Conservation (phyloP, 1,140 invertebrate species). For the Drosophila parabipectinata region DNA sequence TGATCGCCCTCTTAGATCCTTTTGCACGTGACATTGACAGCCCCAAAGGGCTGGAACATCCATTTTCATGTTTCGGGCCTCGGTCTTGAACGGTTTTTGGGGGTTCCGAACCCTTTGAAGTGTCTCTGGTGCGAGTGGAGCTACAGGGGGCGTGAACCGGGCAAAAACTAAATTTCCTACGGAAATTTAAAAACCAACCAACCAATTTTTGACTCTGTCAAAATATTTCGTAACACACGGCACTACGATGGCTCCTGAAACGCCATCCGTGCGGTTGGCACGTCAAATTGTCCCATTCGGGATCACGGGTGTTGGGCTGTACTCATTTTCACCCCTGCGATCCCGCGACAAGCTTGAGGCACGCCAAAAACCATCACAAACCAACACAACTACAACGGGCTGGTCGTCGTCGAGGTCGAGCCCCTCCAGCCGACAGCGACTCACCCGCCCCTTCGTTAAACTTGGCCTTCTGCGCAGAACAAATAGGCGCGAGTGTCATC, state of each 20-base stretch:
- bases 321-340: conserved; percentile 28
- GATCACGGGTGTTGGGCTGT: conserved; percentile 28
- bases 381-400: conserved; percentile 2
- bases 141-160: conserved; percentile 26
- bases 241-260: conserved; percentile 66
- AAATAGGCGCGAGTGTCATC: conserved; percentile 45
- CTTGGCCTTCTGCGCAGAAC: conserved; percentile 55
- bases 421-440: conserved; percentile 51
- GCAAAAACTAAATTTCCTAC: conserved; percentile 48
- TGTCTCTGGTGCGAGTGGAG: conserved; percentile 47
- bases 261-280: conserved; percentile 75
- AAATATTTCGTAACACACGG: conserved; percentile 28
- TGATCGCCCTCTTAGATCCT: conserved; percentile 35
- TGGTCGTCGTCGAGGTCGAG: conserved; percentile 55
- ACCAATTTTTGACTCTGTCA: conserved; percentile 38
- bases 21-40: conserved; percentile 30
- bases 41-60: conserved; percentile 10
- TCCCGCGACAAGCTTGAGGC: conserved; percentile 56
- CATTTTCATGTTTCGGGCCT: conserved; percentile 1
- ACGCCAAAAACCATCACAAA: conserved; percentile 42
- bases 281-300: conserved; percentile 37
- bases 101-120: background rate
- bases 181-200: conserved; percentile 44
- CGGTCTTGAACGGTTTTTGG: conserved; percentile 5
- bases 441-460: conserved; percentile 33